Base-by-base conservation (phyloP, 2,797 vertebrate genomes). In the Poliocrania exsul region DNA sequence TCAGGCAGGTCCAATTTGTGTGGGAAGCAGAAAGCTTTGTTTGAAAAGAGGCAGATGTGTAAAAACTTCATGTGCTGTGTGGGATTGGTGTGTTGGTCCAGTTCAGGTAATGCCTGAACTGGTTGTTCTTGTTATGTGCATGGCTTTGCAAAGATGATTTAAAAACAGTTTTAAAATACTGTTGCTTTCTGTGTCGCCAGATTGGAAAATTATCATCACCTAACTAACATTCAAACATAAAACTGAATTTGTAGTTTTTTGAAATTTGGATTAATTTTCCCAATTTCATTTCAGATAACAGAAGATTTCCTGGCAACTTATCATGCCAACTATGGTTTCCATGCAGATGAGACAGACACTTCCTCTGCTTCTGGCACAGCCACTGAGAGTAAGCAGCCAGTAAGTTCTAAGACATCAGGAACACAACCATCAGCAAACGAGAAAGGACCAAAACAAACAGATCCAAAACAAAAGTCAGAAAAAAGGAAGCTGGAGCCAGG, bases 251-350 rank as follows among this genome's bases (percentile, higher is more conserved):
- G 2, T 37, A 50, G 12, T 56, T 78, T 21, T 71, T 88, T 8
- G 33, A 40, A 65, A 54, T 58, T 81, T 79, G 9, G 53, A 46
- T 86, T 81, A 14, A 46, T 74, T 88, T 79, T 86, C 28, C 14
- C 56, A 5, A 61, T 94, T 44, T 90, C 25, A 86, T 84, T 93
- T 49, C 96, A 99, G 99, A 98, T 99, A 97, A 99, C 99, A 15
- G 99, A 99, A 88, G 99, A 99, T 97, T 99, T 99, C 96, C 97
- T 99, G 35, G 99, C 99, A 82, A 98, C 98, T 0, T 99, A 99
- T 87, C 99, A 99, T 51, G 99, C 99, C 65, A 99, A 98, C 97
- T 99, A 99, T 53, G 99, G 99, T 86, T 99, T 99, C 94, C 95
- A 96, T 66, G 87, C 97, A 56, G 98, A 99, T 37, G 98, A 97